phyloP scores from a whole-genome alignment of 2,113 vertebrate species.

The Piaya cayana region DNA sequence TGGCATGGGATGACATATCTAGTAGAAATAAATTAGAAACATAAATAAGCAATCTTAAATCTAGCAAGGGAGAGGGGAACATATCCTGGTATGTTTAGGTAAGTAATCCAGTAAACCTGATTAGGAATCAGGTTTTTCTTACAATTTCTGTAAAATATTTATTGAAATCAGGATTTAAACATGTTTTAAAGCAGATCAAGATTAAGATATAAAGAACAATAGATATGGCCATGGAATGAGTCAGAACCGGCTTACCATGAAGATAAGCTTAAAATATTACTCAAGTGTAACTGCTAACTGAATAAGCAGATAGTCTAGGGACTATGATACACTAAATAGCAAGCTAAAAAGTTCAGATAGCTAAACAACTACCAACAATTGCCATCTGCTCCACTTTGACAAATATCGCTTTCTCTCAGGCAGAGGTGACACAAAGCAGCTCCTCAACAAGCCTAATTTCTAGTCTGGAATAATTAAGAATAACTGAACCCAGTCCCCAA shows the following conservation, averaged over 20 bases:
- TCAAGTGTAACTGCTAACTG: background rate
- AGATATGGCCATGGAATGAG: background rate
- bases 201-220: background rate
- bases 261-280: background rate
- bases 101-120: background rate
- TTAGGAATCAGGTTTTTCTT: too few species aligned
- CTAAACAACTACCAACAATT: background rate
- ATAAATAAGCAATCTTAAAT: background rate
- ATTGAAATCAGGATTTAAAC: background rate
- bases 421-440: background rate
- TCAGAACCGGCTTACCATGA: background rate
- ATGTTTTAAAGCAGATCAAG: background rate
- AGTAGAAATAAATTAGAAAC: background rate
- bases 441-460: background rate
- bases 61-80: background rate
- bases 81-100: background rate
- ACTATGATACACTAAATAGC: background rate
- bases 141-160: constrained; percentile 16
- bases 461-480: constrained; percentile 1
- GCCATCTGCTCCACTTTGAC: background rate
- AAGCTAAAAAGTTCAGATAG: background rate
- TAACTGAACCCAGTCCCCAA: background rate
- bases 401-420: constrained; percentile 1
- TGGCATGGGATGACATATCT: constrained; percentile 95
- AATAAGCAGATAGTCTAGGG: background rate